Evolutionary conservation across 2,888 invertebrate species (phyloP), one percentile per base, ranked within the genome.

Genomic region (Hypomecis punctinalis): DNA sequence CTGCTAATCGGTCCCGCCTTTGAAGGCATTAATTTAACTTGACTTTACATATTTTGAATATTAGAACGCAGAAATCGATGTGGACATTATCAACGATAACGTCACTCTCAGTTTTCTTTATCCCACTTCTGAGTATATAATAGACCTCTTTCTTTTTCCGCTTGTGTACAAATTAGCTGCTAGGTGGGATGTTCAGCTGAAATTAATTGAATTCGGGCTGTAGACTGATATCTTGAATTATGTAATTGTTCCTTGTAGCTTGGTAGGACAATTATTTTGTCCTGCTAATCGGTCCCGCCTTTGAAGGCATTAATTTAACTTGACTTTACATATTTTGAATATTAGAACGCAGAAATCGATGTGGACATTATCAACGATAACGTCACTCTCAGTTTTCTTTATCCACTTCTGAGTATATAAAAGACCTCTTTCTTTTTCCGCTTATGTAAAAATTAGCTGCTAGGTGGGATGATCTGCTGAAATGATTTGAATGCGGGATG

Each of bases 91-190:
- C 23, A 23, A 23, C 23, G 23, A 23, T 23, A 23, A 23, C 23
- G 23, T 23, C 23, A 23, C 3, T 3, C 23, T 2, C 1, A 23
- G 1, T 23, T 23, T 23, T 23, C 23, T 23, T 23, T 23, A 23
- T 23, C 1, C 23, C 23, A 23, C 23, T 23, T 23, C 23, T 23
- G 23, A 2, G 23, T 23, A 23, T 23, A 23, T 1, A 23, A 23
- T 23, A 23, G 23, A 23, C 23, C 23, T 23, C 23, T 23, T 23
- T 23, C 23, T 23, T 23, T 23, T 82, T 82, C 79, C 82, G 80
- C 71, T 75, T 78, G 80, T 77, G 80, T 82, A 83, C 80, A 79
- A 82, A 84, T 85, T 82, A 85, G 79, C 83, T 82, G 84, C 76
- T 80, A 82, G 79, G 75, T 72, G 72, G 75, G 75, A 72, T 76